Conservation (phyloP, 2,888 invertebrate genomes). For the Caenorhabditis japonica region DNA sequence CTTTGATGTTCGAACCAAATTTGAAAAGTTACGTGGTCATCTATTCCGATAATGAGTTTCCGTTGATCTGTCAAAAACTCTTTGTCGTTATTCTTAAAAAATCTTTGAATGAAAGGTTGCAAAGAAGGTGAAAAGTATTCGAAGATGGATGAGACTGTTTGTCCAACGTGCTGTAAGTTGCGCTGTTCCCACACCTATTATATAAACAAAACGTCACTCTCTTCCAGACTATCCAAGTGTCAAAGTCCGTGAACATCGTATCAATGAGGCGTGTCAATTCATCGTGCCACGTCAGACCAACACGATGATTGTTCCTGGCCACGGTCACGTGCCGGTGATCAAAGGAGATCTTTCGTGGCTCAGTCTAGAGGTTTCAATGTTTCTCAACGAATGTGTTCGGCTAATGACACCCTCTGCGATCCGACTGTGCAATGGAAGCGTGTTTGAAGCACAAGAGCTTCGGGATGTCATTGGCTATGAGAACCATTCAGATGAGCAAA, state of each 20-base stretch:
- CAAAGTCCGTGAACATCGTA: slow-evolving; percentile 26
- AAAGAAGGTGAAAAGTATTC: slow-evolving; percentile 4
- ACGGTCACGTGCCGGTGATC: slow-evolving; percentile 34
- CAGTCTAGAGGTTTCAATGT: slow-evolving; percentile 21
- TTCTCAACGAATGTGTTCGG: slow-evolving; percentile 38
- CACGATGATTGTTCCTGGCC: slow-evolving; percentile 30
- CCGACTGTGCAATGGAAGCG: slow-evolving; percentile 58
- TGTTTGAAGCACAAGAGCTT: slow-evolving; percentile 50
- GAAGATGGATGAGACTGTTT: slow-evolving; percentile 45
- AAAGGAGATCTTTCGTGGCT: slow-evolving; percentile 53
- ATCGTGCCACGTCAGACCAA: slow-evolving; percentile 31
- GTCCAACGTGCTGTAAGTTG: slow-evolving; percentile 50
- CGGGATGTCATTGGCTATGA: slow-evolving; percentile 37
- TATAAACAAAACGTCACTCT: no score
- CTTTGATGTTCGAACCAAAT: no score
- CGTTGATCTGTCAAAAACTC: no score
- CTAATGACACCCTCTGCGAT: slow-evolving; percentile 50
- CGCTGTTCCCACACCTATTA: background rate
- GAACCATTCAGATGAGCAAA: slow-evolving; percentile 16
- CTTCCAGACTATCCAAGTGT: slow-evolving; percentile 36
- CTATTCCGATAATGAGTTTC: no score
- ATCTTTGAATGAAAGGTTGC: slow-evolving; percentile 5
- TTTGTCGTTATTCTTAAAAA: no score
- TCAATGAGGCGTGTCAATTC: slow-evolving; percentile 31
- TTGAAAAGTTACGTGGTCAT: no score